Base-by-base conservation (phyloP, 2,113 vertebrate genomes). In the Sylvietta virens region DNA sequence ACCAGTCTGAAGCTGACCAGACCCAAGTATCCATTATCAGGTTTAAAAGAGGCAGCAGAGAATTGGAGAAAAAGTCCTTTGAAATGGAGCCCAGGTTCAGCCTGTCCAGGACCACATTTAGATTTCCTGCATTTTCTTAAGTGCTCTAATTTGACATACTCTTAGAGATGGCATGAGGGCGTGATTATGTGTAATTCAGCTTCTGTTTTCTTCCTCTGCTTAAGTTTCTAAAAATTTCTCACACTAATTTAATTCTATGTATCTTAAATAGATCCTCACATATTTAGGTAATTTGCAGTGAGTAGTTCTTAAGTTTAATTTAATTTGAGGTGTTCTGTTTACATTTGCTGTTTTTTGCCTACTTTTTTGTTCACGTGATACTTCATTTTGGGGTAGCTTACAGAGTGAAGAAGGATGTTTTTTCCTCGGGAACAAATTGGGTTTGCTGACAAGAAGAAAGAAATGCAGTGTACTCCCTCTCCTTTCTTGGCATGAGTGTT, bases 161-260 rank as follows among this genome's bases (percentile, higher is more conserved):
- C 82, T 48, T 94, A 45, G 74, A 95, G 77, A 96, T 94, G 66
- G 47, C 88, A 90, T 88, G 79, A 88, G 90, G 64, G 85, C 22
- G 27, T 92, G 92, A 93, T 96, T 96, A 91, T 80, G 35, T 93
- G 76, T 88, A 95, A 92, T 97, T 96, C 82, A 95, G 79, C 74
- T 95, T 94, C 90, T 93, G 67, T 78, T 95, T 96, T 89, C 65
- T 95, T 95, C 65, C 79, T 90, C 64, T 84, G 57, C 90, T 93
- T 87, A 86, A 65, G 73, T 95, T 96, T 96, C 95, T 86, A 87
- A 90, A 94, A 93, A 89, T 93, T 94, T 96, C 83, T 81, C 61
- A 45, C 62, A 64, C 44, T 93, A 87, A 93, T 96, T 90, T 74
- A 94, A 94, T 96, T 96, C 86, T 74, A 6, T 51, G 37, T 84